Percentiles rank a stretch among this genome's conserved stretches.
These are phyloP conservation scores for Ammospiza nelsoni DNA, from an alignment of 2,113 vertebrate species.

Conservation along the genomic window DNA sequence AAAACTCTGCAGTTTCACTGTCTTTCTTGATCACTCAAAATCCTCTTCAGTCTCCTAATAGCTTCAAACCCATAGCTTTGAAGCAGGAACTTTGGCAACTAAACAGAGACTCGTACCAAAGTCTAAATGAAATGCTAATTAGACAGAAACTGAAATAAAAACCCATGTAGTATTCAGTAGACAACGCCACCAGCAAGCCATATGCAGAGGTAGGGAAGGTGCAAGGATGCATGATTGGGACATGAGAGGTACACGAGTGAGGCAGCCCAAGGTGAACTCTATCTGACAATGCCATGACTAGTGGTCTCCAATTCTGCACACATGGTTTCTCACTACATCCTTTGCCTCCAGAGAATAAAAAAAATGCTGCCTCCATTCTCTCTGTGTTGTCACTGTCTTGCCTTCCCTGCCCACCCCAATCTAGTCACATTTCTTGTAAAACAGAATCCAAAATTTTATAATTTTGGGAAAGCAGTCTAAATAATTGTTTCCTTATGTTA, in stretches of 20 bases:
- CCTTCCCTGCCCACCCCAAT: too few relatives aligned
- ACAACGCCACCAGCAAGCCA: not conserved
- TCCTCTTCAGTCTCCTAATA: not conserved
- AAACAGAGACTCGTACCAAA: not conserved
- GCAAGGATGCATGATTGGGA: not conserved
- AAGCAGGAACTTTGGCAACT: not conserved
- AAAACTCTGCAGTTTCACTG: not conserved
- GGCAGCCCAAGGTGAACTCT: not conserved
- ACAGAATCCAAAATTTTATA: not conserved
- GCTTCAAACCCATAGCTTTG: not conserved
- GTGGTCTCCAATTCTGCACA: not conserved
- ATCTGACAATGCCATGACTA: not conserved
- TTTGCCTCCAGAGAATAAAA: not conserved
- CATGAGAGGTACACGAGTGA: fast-evolving
- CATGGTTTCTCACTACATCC: fast-evolving
- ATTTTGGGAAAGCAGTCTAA: slow-evolving; percentile 5
- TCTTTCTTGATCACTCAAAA: not conserved
- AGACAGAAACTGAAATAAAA: not conserved
- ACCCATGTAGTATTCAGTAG: not conserved
- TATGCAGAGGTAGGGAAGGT: not conserved
- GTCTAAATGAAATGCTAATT: not conserved
- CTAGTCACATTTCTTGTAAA: not conserved
- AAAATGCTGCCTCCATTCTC: not conserved
- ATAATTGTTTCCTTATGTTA: slow-evolving; percentile 49
- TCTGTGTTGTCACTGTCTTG: not conserved